Percentiles rank a stretch among this genome's conserved stretches.
Evolutionary conservation across 64 coral and sea anemone species (phyloP).

Genomic region (Astreopora myriophthalma): DNA sequence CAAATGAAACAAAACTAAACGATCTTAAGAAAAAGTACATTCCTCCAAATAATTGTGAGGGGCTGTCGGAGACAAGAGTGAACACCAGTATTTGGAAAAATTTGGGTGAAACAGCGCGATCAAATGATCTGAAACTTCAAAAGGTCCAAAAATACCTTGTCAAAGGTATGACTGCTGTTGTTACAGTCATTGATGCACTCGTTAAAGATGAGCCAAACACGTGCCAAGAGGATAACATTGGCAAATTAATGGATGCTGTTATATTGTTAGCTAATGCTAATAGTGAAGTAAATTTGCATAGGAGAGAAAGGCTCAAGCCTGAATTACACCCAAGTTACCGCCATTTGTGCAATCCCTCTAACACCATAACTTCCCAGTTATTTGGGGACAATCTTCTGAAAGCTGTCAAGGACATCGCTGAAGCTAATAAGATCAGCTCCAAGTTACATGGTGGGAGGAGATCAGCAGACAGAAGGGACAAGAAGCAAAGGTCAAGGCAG

Average conservation of each 20-base stretch:
- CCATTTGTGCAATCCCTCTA: neutral
- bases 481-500: neutral
- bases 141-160: conserved; percentile 41
- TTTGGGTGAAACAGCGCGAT: neutral
- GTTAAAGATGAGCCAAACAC: neutral
- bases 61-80: conserved; percentile 7
- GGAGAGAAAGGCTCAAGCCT: conserved; percentile 17
- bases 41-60: conserved; percentile 24
- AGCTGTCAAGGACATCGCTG: conserved; percentile 9
- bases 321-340: neutral
- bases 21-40: conserved; percentile 2
- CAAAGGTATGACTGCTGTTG: conserved; percentile 6
- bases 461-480: neutral
- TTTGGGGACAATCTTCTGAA: neutral
- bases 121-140: conserved; percentile 37
- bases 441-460: conserved; percentile 3
- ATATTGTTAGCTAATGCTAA: conserved; percentile 20
- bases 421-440: neutral
- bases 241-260: neutral
- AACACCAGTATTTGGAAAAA: conserved; percentile 10
- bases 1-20: conserved; percentile 8
- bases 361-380: neutral
- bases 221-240: neutral
- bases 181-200: conserved; percentile 8
- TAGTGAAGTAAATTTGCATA: neutral